Percentiles rank a stretch among this genome's conserved stretches.
phyloP scores from a whole-genome alignment of 2,888 invertebrate species.

The Byasa hedistus region DNA sequence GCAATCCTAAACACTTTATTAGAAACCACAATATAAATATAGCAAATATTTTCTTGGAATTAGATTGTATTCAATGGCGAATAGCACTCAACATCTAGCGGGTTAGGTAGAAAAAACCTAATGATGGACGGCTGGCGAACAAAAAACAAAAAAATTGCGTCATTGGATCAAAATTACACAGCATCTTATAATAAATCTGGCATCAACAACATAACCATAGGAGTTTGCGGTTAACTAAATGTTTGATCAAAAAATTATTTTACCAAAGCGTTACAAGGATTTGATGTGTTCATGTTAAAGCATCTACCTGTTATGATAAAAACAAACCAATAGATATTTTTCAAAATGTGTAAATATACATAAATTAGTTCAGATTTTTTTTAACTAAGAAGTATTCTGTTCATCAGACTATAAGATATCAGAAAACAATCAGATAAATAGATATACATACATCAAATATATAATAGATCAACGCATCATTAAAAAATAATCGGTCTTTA shows the following conservation, averaged over 20 bases:
- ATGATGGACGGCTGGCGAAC: conserved; percentile 15
- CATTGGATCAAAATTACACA: conserved; percentile 22
- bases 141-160: conserved; percentile 27
- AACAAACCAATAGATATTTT: neutral
- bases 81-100: conserved; percentile 1
- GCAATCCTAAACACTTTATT: neutral
- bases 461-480: too few species aligned
- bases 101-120: conserved; percentile 15
- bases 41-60: conserved; percentile 7
- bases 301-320: neutral
- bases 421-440: too few species aligned
- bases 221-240: conserved; percentile 8
- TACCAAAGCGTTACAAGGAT: conserved; percentile 1
- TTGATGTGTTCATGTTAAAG: neutral
- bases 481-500: too few species aligned
- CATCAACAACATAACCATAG: conserved; percentile 3
- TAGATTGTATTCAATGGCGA: conserved; percentile 16
- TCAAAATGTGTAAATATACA: neutral
- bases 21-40: neutral
- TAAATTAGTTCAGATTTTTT: neutral
- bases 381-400: too few species aligned
- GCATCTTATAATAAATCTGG: conserved; percentile 19
- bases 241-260: neutral
- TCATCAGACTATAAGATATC: too few species aligned
- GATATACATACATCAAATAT: too few species aligned